Percentiles rank a stretch among this genome's conserved stretches.
Evolutionary conservation across 1,140 invertebrate species (phyloP).

Genomic region (honey bee (Apis mellifera)): DNA sequence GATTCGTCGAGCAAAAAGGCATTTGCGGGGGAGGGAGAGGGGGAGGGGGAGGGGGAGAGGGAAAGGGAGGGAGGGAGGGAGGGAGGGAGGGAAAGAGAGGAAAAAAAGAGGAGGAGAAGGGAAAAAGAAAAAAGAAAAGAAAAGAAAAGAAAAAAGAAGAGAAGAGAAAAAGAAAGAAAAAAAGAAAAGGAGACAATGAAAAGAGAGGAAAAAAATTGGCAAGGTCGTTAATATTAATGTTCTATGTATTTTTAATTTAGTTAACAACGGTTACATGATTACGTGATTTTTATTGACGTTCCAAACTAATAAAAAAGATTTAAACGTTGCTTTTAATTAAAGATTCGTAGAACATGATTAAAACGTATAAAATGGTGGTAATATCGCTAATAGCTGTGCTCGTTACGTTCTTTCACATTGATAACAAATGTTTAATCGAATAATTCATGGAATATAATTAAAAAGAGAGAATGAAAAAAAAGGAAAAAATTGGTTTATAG

Average conservation of each 20-base stretch:
- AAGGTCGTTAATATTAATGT: not conserved
- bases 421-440: not conserved
- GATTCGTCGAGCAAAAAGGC: not conserved
- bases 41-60: no score
- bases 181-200: not conserved
- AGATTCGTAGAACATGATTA: not conserved
- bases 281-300: not conserved
- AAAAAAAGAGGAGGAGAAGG: no score
- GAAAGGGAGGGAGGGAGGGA: no score
- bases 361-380: not conserved
- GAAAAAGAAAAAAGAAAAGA: no score
- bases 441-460: not conserved
- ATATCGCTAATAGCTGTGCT: no score
- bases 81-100: no score
- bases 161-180: not conserved
- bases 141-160: not conserved
- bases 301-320: not conserved
- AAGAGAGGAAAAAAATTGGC: not conserved
- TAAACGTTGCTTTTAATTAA: not conserved
- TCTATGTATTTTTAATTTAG: not conserved
- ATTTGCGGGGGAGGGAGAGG: no score
- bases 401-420: no score
- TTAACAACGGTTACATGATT: not conserved
- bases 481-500: no score
- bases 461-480: not conserved